Base-by-base conservation (phyloP, 2,113 vertebrate species). In the Falcunculus frontatus region DNA sequence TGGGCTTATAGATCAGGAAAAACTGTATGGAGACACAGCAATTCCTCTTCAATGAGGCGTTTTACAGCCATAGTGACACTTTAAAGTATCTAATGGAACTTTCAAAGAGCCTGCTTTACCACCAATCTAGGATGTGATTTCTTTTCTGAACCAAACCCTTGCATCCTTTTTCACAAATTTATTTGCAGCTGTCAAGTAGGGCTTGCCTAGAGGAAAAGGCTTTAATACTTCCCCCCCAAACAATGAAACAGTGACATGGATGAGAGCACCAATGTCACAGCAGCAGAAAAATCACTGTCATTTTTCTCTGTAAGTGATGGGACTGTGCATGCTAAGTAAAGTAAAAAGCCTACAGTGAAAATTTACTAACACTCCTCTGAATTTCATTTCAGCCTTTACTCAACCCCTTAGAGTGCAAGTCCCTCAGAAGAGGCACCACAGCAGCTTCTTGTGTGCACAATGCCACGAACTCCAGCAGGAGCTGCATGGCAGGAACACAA, bases 11-110 rank as follows among this genome's bases (percentile, higher is more conserved):
- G 75, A 93, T 76, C 47, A 93, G 81, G 72, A 91, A 95, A 90
- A 92, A 93, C 30, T 41, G 91, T 64, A 64, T 46, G 29, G 52
- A 91, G 89, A 63, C 95, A 93, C 52, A 94, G 80, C 93, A 93
- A 79, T 89, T 89, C 44, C 72, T 95, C 79, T 92, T 95, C 94
- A 96, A 87, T 85, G 72, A 64, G 85, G 81, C 93, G 76, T 94
- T 96, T 93, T 91, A 76, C 88, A 95, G 92, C 83, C 60, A 37
- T 16, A 65, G 57, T 67, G 70, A 56, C 69, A 42, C 67, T 90
- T 94, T 80, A 86, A 87, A 87, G 86, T 64, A 89, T 69, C 83
- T 95, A 87, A 95, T 81, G 81, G 60, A 39, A 73, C 67, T 93
- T 92, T 87, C 68, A 95, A 68, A 59, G 92, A 94, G 72, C 81